A percentile compares a stretch with the other conserved stretches of the same genome.
Evolutionary conservation across 1,140 invertebrate species (phyloP).

Genomic region (Anoplolepis gracilipes): DNA sequence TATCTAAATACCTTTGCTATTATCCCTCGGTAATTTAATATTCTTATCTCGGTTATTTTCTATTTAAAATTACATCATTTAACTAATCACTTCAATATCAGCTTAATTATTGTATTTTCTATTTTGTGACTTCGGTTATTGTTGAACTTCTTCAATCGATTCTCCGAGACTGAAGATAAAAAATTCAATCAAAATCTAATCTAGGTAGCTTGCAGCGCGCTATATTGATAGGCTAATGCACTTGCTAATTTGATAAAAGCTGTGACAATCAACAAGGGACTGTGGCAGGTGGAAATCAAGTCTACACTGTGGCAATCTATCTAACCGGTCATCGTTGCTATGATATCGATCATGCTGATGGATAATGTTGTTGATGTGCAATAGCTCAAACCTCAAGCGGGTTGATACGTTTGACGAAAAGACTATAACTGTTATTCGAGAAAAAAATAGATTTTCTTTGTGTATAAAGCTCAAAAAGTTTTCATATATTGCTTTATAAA

Average conservation of each 20-base stretch:
- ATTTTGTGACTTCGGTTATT: background rate
- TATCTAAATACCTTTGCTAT: background rate
- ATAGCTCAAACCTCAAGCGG: constrained; percentile 26
- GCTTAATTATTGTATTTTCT: background rate
- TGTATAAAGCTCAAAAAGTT: background rate
- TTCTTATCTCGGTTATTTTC: background rate
- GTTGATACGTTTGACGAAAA: background rate
- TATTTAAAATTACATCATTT: background rate
- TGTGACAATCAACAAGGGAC: constrained; percentile 43
- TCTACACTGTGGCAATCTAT: constrained; percentile 28
- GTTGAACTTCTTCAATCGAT: background rate
- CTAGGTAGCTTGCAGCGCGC: background rate
- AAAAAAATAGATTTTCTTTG: background rate
- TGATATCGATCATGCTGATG: constrained; percentile 34
- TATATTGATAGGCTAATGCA: constrained; percentile 29
- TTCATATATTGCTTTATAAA: background rate
- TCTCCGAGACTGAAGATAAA: background rate
- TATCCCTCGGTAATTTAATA: background rate
- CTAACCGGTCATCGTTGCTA: constrained; percentile 28
- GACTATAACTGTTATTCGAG: background rate
- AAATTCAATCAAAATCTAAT: constrained; percentile 53
- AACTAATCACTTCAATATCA: background rate
- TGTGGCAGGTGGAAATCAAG: constrained; percentile 43
- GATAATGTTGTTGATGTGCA: constrained; percentile 41
- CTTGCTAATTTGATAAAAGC: constrained; percentile 51